Base-by-base conservation (phyloP, 2,113 vertebrate genomes). In the Mellivora capensis region DNA sequence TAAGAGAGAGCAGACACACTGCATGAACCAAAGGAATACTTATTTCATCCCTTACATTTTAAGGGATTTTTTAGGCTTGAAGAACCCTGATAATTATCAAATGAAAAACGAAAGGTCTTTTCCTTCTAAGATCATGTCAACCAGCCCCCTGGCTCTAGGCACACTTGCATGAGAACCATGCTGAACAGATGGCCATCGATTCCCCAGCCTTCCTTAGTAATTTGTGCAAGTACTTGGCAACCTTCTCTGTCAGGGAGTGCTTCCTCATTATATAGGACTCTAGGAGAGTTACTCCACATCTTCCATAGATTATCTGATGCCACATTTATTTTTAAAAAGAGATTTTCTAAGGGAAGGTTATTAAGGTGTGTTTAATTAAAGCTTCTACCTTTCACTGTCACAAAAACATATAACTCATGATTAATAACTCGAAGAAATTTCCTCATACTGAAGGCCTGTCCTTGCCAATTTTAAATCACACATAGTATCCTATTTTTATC, bases 361-460 rank as follows among this genome's bases (percentile, higher is more conserved):
- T 96, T 97, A 97, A 74, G 79, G 29, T 95, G 13, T 96, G 34
- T 96, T 98, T 98, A 98, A 98, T 98, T 97, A 97, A 85, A 97
- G 79, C 17, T 77, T 98, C 69, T 74, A 74, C 76, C 72, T 96
- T 94, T 91, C 61, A 87, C 94, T 88, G 6, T 97, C 62, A 93
- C 67, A 96, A 97, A 98, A 96, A 91, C 69, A 96, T 80, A 49
- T 59, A 97, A 95, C 81, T 96, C 89, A 1, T 0, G 97, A 96
- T 77, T 47, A 94, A 93, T 95, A 97, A 96, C 89, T 80, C 25
- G 20, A 90, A 93, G 83, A 97, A 15, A 95, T 94, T 67, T 49
- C 81, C 97, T 97, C 94, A 64, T 71, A 79, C 59, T 92, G 18
- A 87, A 97, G 31, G 25, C 84, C 72, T 80, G 84, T 98, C 87